phyloP scores from a whole-genome alignment of 1,140 invertebrate species.

The Pogonomyrmex californicus region DNA sequence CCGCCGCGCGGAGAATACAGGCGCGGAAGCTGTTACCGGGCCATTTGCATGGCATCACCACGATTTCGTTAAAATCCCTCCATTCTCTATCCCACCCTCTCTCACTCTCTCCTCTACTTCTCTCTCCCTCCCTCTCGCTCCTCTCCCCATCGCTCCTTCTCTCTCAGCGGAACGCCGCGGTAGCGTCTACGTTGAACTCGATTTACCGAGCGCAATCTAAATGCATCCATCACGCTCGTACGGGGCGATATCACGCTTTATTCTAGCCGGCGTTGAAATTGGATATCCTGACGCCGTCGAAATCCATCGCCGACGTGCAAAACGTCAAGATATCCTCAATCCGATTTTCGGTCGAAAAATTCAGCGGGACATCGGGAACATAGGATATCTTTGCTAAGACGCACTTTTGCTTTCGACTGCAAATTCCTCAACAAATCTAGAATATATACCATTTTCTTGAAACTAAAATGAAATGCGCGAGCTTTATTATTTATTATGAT shows the following conservation, averaged over 20 bases:
- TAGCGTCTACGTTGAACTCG: slow-evolving; percentile 70
- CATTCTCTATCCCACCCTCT: slow-evolving; percentile 55
- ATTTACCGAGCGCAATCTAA: slow-evolving; percentile 76
- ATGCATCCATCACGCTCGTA: slow-evolving; percentile 72
- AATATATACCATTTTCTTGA: background rate
- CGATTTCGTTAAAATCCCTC: slow-evolving; percentile 82
- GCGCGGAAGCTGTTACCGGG: slow-evolving; percentile 86
- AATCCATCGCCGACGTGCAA: slow-evolving; percentile 44
- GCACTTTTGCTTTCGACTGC: background rate
- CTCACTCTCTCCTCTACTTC: slow-evolving; percentile 63
- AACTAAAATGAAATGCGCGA: background rate
- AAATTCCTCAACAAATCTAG: background rate
- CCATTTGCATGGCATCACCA: slow-evolving; percentile 85
- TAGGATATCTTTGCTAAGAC: background rate
- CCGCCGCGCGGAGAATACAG: slow-evolving; percentile 73
- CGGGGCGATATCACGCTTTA: slow-evolving; percentile 61
- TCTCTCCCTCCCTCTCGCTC: slow-evolving; percentile 64
- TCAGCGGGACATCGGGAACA: background rate
- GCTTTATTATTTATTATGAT: background rate
- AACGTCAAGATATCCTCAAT: slow-evolving; percentile 47
- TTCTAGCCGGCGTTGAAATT: slow-evolving; percentile 67
- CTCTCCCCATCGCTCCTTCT: slow-evolving; percentile 51
- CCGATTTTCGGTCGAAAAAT: slow-evolving; percentile 9
- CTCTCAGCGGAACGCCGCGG: slow-evolving; percentile 53
- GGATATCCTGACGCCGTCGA: slow-evolving; percentile 56